Evolutionary conservation across 2,113 vertebrate genomes (phyloP).

Genomic region (Podiceps cristatus): DNA sequence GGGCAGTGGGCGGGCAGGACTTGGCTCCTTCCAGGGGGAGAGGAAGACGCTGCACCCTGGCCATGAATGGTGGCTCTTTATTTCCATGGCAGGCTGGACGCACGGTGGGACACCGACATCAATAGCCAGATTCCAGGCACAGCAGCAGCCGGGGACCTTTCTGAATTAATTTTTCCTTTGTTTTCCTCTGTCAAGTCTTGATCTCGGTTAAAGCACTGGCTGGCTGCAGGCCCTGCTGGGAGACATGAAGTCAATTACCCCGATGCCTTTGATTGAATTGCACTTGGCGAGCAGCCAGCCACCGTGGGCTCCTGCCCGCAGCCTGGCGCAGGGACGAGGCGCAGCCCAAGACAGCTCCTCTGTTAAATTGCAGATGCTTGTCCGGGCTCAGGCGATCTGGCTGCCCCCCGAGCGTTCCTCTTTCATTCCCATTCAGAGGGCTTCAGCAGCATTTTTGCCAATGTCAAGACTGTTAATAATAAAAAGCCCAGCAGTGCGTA

Average conservation of each 20-base stretch:
- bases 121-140: neutral
- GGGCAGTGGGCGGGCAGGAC: neutral
- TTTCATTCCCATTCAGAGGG: neutral
- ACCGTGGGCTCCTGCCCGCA: neutral
- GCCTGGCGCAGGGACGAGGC: neutral
- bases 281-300: neutral
- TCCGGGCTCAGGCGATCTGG: fast-evolving
- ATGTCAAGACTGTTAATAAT: neutral
- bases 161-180: conserved; percentile 17
- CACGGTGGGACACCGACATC: neutral
- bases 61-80: fast-evolving
- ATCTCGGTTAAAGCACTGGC: neutral
- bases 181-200: conserved; percentile 10
- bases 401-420: neutral
- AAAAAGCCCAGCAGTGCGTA: neutral
- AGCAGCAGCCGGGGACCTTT: neutral
- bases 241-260: conserved; percentile 2
- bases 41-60: neutral
- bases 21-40: neutral
- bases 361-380: fast-evolving
- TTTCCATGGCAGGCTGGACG: neutral
- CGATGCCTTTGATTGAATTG: neutral
- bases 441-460: neutral
- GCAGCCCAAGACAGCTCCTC: neutral
- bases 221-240: conserved; percentile 10